These are phyloP conservation scores for Lymantria dispar DNA, from an alignment of 2,888 invertebrate genomes.

Conservation along the genomic window DNA sequence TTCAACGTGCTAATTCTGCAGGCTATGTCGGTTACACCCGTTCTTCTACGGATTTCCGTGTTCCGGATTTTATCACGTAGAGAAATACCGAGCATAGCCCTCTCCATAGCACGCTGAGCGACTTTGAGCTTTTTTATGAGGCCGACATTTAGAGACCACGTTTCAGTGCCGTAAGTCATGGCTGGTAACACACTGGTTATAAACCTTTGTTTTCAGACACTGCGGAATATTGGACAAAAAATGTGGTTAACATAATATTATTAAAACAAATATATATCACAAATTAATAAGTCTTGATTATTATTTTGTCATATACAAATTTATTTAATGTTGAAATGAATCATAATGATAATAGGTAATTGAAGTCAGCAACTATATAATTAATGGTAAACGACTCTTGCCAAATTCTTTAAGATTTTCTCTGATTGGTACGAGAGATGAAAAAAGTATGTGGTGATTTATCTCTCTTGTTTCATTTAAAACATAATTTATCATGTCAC, in stretches of 20 bases:
- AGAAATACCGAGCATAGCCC: no score
- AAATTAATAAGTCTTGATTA: not conserved
- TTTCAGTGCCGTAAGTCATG: no score
- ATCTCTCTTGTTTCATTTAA: slow-evolving; percentile 29
- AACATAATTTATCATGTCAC: slow-evolving; percentile 28
- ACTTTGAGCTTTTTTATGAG: no score
- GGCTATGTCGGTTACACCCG: no score
- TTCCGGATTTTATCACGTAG: no score
- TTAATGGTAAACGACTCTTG: slow-evolving; percentile 28
- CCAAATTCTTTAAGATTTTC: slow-evolving; percentile 27
- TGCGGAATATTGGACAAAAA: no score
- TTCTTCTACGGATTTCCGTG: no score
- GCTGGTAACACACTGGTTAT: no score
- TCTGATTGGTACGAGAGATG: slow-evolving; percentile 15
- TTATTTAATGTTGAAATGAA: slow-evolving; percentile 2
- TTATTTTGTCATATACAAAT: not conserved
- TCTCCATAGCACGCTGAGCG: no score
- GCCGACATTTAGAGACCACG: no score
- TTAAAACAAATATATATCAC: not conserved
- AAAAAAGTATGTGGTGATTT: slow-evolving; percentile 28
- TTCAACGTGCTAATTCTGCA: no score
- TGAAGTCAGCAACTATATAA: slow-evolving; percentile 18
- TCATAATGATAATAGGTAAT: slow-evolving; percentile 7
- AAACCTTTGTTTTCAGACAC: no score
- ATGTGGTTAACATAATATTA: not conserved